Base-by-base conservation (phyloP, 2,113 vertebrate species). In the Xiphophorus hellerii region DNA sequence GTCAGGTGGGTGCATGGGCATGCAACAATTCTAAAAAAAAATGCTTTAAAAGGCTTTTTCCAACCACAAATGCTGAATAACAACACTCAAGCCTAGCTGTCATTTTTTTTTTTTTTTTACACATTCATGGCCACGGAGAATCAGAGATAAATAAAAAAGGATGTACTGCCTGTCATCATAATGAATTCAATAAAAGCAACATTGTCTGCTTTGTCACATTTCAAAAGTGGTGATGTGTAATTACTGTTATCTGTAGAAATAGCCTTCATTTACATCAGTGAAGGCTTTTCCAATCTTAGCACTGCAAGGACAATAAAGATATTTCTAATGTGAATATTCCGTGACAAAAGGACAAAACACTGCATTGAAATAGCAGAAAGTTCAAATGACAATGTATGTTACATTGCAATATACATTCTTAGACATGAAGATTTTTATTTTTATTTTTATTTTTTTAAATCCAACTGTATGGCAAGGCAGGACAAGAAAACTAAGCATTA, bases 171-270 rank as follows among this genome's bases (percentile, higher is more conserved):
- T 86, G 85, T 90, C 90, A 91, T 80, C 83, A 86, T 93, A 92
- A 92, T 92, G 85, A 91, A 91, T 94, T 92, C 88, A 93, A 92
- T 91, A 88, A 92, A 93, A 92, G 89, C 88, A 91, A 85, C 87
- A 92, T 89, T 92, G 89, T 94, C 87, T 90, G 88, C 87, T 92
- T 92, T 93, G 92, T 92, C 91, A 93, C 84, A 87, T 93, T 90
- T 94, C 84, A 90, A 87, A 90, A 82, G 89, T 69, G 61, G 71
- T 92, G 92, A 91, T 85, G 77, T 90, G 90, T 93, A 93, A 94
- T 94, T 93, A 92, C 84, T 64, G 86, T 90, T 93, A 93, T 92
- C 92, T 89, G 90, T 86, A 83, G 90, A 93, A 92, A 92, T 88
- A 85, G 87, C 86, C 89, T 83, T 92, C 85, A 90, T 91, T 89